Evolutionary conservation across 2,797 vertebrate genomes (phyloP).

Genomic region (Rhinella marina): DNA sequence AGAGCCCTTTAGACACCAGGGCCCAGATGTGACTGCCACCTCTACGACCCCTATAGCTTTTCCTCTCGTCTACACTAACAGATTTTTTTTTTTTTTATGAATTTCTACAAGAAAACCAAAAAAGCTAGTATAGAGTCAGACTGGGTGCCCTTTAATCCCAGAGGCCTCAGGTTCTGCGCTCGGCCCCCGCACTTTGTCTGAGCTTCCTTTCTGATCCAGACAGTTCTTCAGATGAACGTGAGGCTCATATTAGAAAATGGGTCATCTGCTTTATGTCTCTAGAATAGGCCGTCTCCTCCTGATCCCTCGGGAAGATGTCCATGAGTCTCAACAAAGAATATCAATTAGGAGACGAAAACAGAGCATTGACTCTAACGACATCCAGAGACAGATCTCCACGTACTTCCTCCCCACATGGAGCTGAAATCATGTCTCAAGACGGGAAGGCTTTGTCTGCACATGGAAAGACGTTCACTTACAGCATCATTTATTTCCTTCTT

Average conservation of each 20-base stretch:
- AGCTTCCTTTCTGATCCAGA: background rate
- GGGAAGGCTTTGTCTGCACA: background rate
- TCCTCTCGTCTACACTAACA: background rate
- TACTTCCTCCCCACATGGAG: background rate
- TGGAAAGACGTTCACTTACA: background rate
- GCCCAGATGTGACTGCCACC: no score
- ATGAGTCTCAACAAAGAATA: background rate
- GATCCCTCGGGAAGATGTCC: background rate
- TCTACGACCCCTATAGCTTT: background rate
- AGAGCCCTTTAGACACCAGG: no score
- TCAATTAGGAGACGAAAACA: background rate
- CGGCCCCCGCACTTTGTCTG: background rate
- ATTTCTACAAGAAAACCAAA: background rate
- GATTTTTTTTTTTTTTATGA: background rate
- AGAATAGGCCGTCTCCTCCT: background rate
- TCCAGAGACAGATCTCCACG: background rate
- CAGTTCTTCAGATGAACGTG: background rate
- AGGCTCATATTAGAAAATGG: background rate
- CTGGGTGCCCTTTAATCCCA: background rate
- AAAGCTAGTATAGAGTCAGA: background rate
- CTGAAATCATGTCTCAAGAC: background rate
- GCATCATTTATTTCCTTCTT: background rate
- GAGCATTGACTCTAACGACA: background rate
- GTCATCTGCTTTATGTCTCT: slow-evolving; percentile 10
- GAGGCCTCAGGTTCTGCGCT: background rate